Conservation (phyloP, 2,113 vertebrate species). For the Saimiri boliviensis region DNA sequence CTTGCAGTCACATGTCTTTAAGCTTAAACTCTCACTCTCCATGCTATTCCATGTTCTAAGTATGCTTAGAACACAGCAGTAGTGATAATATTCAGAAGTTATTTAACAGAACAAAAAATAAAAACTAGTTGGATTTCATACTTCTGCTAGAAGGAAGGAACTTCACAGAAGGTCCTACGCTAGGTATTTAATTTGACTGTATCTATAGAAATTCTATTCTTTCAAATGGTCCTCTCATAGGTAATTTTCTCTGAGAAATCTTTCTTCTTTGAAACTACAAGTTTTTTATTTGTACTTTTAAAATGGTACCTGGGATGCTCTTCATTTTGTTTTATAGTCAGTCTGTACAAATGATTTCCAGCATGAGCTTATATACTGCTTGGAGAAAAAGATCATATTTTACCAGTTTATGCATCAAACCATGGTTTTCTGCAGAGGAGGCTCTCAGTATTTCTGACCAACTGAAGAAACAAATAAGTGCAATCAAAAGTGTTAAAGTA, state of each 20-base stretch:
- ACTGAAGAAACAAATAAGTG: not conserved
- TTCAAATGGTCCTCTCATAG: not conserved
- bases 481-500: not conserved
- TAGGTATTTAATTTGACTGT: not conserved
- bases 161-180: not conserved
- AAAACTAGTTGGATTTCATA: not conserved
- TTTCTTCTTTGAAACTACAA: not conserved
- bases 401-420: not conserved
- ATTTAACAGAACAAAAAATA: not conserved
- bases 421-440: not conserved
- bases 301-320: not conserved
- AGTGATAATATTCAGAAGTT: not conserved
- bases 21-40: not conserved
- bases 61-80: not conserved
- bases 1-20: not conserved
- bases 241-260: not conserved
- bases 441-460: not conserved
- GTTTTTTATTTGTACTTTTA: conserved; percentile 29
- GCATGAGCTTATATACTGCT: not conserved
- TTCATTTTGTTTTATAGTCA: conserved; percentile 12
- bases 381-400: not conserved
- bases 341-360: not conserved
- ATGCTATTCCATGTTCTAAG: not conserved
- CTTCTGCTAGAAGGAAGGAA: not conserved
- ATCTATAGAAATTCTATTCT: not conserved